Evolutionary conservation across 1,140 invertebrate genomes (phyloP), one percentile per base, ranked within the genome.

Genomic region (Drosophila serrata): DNA sequence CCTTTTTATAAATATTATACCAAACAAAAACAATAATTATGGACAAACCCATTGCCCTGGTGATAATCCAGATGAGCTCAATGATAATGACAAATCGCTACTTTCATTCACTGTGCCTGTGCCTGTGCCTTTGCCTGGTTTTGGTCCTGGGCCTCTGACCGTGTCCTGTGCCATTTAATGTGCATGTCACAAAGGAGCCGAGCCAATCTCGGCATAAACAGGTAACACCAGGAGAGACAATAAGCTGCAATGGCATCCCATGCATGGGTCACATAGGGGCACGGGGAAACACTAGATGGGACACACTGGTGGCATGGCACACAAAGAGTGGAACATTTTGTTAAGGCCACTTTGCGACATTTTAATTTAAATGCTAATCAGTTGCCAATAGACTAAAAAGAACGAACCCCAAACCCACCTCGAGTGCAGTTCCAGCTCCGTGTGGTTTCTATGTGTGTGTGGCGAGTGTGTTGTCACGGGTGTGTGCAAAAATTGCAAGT

Each of bases 281-380:
- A 1, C 29, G 11, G 29, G 27, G 49, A 17, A 17, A 22, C 31
- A 22, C 33, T 37, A 13, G 51, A 55, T 55, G 51, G 51, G 51
- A 55, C 51, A 55, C 51, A 24, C 51, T 55, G 51, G 51, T 40
- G 53, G 51, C 33, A 37, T 19, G 35, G 62, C 45, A 60, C 39
- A 73, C 56, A 63, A 59, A 68, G 75, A 61, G 78, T 63, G 64
- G 76, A 88, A 77, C 82, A 87, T 87, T 87, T 87, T 84, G 82
- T 82, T 87, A 87, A 87, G 82, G 82, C 82, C 82, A 87, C 82
- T 87, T 87, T 87, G 82, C 82, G 82, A 87, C 82, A 88, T 87
- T 87, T 87, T 87, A 87, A 87, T 87, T 87, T 87, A 87, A 87
- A 87, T 87, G 82, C 82, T 87, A 87, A 87, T 87, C 82, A 87